Evolutionary conservation across 2,888 invertebrate species (phyloP), one percentile per base, ranked within the genome.

Genomic region (Tetragonula carbonaria): DNA sequence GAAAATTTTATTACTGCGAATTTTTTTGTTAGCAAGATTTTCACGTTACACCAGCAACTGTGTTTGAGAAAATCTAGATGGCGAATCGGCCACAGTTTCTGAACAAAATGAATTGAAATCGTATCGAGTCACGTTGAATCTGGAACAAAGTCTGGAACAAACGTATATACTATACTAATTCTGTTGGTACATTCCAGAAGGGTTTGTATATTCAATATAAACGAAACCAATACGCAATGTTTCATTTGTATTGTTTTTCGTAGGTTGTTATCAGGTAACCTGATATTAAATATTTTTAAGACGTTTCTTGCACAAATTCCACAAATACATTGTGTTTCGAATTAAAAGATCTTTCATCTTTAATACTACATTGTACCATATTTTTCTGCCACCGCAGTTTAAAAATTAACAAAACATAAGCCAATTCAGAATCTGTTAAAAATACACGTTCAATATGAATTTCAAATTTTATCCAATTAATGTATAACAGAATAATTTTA

Each of bases 111-210:
- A 82, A 85, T 72, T 18, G 79, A 38, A 55, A 73, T 77, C 76
- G 85, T 85, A 82, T 85, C 57, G 86, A 79, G 68, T 86, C 78
- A 78, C 67, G 63, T 65, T 59, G 55, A 70, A 77, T 33, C 78
- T 62, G 76, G 76, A 85, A 74, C 84, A 82, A 85, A 82, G 79
- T 85, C 85, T 85, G 70, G 73, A 65, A 66, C 80, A 72, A 80
- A 76, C 79, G 72, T 45, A 45, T 80, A 65, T 73, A 66, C 75
- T 50, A 72, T 57, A 45, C 80, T 80, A 84, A 85, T 85, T 77
- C 80, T 63, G 76, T 73, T 83, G 84, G 62, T 63, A 45, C 59
- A 77, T n/a, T 23, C 8, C 45, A 45, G 72, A 16, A 62, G 28
- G 55, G 14, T 33, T 33, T 33, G 33, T 66, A 33, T 63, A 68